Conservation (phyloP, 2,113 vertebrate genomes). For the Panthera tigris region DNA sequence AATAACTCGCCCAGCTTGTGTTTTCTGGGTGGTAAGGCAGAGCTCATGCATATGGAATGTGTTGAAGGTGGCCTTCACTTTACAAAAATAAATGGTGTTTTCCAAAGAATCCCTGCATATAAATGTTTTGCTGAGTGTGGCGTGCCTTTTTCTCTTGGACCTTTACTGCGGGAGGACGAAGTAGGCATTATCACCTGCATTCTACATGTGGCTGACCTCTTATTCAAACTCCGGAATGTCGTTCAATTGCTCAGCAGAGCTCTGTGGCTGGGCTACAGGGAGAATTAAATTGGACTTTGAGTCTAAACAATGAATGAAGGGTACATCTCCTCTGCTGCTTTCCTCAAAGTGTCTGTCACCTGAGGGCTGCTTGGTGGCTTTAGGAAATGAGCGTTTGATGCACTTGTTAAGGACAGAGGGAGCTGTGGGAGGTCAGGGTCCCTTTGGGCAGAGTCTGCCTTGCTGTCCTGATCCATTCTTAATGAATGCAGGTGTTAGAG, state of each 20-base stretch:
- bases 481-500: background rate
- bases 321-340: background rate
- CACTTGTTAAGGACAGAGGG: background rate
- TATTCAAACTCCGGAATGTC: background rate
- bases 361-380: background rate
- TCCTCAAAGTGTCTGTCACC: background rate
- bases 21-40: background rate
- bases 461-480: rapidly evolving
- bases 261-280: no score
- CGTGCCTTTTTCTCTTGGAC: background rate
- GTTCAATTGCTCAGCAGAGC: no score
- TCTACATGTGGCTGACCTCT: rapidly evolving
- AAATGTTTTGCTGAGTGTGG: rapidly evolving
- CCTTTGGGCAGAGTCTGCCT: background rate
- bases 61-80: background rate
- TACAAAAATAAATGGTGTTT: background rate
- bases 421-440: background rate
- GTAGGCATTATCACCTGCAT: rapidly evolving
- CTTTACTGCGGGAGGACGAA: rapidly evolving
- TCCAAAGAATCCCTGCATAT: rapidly evolving
- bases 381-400: background rate
- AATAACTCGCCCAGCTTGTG: background rate
- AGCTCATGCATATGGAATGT: rapidly evolving
- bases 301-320: background rate
- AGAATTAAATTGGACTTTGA: background rate